Percentiles rank a stretch among this genome's conserved stretches.
phyloP scores from a whole-genome alignment of 2,797 vertebrate species.

The Holocentrus rufus region DNA sequence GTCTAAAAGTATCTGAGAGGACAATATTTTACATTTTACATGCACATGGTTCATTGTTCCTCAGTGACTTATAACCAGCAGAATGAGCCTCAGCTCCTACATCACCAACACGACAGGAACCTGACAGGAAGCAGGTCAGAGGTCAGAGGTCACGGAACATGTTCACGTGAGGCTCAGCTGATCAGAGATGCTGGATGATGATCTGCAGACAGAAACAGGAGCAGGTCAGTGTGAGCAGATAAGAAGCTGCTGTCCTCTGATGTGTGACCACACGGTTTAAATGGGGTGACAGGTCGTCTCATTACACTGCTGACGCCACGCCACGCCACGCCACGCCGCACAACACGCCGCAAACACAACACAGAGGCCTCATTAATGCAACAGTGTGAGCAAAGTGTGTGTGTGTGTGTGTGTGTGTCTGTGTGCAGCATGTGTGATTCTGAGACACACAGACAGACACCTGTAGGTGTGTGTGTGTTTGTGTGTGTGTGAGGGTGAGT shows the following conservation, averaged over 20 bases:
- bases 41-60: too few relatives aligned
- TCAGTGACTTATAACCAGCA: not conserved
- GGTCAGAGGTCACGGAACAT: slow-evolving; percentile 11
- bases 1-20: not conserved
- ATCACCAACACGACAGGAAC: too few relatives aligned
- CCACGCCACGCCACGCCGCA: too few relatives aligned
- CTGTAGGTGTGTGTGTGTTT: too few relatives aligned
- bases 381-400: slow-evolving; percentile 5
- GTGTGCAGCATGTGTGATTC: not conserved
- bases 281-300: slow-evolving; percentile 12
- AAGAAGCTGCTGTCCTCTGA: not conserved
- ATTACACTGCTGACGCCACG: not conserved
- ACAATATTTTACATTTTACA: not conserved
- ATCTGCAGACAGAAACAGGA: not conserved
- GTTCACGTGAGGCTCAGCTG: too few relatives aligned
- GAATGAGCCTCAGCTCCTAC: not conserved
- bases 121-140: not conserved
- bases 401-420: not conserved
- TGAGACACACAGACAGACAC: too few relatives aligned
- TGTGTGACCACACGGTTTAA: slow-evolving; percentile 5
- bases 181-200: not conserved
- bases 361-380: slow-evolving; percentile 36
- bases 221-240: not conserved
- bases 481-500: too few relatives aligned
- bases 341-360: not conserved